phyloP scores from a whole-genome alignment of 2,113 vertebrate species.

The Peromyscus leucopus region DNA sequence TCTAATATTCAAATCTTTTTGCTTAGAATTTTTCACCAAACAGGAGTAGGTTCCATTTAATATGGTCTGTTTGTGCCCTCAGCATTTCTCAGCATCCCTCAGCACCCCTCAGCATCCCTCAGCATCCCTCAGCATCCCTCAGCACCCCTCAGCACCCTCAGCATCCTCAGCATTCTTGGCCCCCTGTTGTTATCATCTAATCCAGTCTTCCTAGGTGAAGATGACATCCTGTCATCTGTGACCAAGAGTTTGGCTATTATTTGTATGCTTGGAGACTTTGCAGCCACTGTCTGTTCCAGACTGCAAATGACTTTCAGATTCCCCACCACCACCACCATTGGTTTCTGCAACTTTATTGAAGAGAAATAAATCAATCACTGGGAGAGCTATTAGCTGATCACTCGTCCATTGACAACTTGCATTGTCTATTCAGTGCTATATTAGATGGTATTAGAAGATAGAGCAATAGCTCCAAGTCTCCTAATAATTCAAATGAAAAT shows the following conservation, averaged over 20 bases:
- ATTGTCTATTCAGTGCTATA: conserved; percentile 97
- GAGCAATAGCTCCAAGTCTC: conserved; percentile 94
- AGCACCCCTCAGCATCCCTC: background rate
- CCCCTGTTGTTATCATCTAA: background rate
- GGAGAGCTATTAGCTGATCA: conserved; percentile 96
- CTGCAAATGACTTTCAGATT: background rate
- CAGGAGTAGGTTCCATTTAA: background rate
- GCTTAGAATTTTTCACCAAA: background rate
- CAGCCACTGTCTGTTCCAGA: background rate
- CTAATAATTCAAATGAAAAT: conserved; percentile 93
- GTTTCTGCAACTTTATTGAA: conserved; percentile 99
- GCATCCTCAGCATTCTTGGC: background rate
- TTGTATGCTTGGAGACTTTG: background rate
- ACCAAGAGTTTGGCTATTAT: conserved; percentile 30
- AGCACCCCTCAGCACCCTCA: background rate
- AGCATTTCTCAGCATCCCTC: background rate
- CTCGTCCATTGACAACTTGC: conserved; percentile 93
- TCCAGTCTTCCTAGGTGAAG: background rate
- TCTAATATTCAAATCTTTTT: background rate
- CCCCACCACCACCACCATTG: conserved; percentile 78
- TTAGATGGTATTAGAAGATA: conserved; percentile 95
- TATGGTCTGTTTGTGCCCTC: background rate
- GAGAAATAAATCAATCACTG: conserved; percentile 94
- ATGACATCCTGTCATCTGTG: background rate
- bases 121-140: background rate